Evolutionary conservation across 1,140 invertebrate species (phyloP).

Genomic region (Cotesia glomerata): DNA sequence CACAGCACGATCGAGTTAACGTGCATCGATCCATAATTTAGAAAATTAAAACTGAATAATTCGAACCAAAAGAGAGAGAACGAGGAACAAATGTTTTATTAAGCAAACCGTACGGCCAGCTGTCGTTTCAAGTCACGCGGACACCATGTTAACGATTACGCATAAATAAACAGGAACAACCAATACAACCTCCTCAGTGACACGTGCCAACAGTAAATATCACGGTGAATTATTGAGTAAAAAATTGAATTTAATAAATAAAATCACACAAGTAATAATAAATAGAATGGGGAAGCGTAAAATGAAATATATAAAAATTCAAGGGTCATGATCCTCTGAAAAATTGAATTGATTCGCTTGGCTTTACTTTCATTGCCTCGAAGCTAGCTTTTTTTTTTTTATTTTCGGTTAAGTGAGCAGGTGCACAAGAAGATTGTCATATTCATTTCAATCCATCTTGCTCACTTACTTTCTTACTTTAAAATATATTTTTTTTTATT

Average conservation of each 20-base stretch:
- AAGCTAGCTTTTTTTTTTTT: constrained; percentile 6
- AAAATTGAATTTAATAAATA: neutral
- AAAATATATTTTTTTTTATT: neutral
- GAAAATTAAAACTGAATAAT: neutral
- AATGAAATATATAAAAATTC: neutral
- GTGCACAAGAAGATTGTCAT: constrained; percentile 8
- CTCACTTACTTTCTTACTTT: neutral
- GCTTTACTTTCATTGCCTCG: neutral
- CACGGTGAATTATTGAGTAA: neutral
- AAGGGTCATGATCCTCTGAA: constrained; percentile 7
- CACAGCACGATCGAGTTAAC: neutral
- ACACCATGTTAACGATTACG: neutral
- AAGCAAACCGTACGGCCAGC: neutral
- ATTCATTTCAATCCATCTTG: neutral
- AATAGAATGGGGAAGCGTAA: neutral
- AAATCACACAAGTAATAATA: neutral
- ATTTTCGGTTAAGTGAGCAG: neutral
- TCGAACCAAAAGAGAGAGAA: neutral
- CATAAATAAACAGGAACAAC: constrained; percentile 5
- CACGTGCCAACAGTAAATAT: neutral
- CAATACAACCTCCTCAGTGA: neutral
- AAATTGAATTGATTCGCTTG: constrained; percentile 15
- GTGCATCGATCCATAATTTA: neutral
- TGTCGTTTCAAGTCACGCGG: constrained; percentile 5
- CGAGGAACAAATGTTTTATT: constrained; percentile 1